Evolutionary conservation across 2,113 vertebrate genomes (phyloP).

Genomic region (Halcyon senegalensis): DNA sequence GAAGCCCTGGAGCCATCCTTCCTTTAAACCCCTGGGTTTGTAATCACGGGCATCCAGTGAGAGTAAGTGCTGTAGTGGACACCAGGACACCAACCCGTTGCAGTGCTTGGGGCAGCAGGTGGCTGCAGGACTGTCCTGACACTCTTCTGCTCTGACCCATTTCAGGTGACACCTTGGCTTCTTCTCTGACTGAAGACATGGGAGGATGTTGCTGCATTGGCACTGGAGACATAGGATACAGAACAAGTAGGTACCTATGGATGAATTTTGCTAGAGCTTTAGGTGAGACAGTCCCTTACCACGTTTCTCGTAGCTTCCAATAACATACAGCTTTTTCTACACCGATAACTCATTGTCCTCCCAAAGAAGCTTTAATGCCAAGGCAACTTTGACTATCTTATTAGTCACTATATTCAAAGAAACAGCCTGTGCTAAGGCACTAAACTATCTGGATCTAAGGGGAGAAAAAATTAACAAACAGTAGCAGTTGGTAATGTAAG

Average conservation of each 20-base stretch:
- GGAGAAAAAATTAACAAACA: not conserved
- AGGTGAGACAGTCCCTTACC: not conserved
- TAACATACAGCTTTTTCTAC: not conserved
- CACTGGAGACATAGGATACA: not conserved
- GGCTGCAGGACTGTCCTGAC: not conserved
- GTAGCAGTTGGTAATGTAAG: constrained; percentile 14
- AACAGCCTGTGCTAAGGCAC: not conserved
- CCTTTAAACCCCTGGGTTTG: not conserved
- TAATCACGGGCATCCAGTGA: not conserved
- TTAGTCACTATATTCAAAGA: not conserved
- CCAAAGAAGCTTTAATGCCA: not conserved
- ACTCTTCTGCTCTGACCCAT: not conserved
- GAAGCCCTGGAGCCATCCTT: not conserved
- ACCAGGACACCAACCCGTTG: not conserved
- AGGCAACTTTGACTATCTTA: not conserved
- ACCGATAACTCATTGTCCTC: not conserved
- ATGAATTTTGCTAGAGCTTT: not conserved
- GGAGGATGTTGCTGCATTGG: not conserved
- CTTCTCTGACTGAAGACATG: not conserved
- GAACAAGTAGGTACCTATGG: not conserved
- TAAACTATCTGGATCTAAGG: not conserved
- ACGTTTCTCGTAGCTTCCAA: not conserved
- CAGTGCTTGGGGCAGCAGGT: not conserved
- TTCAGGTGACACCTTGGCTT: not conserved
- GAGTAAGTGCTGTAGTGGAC: not conserved